Conservation (phyloP, 2,888 invertebrate species). For the Philereme transversata region DNA sequence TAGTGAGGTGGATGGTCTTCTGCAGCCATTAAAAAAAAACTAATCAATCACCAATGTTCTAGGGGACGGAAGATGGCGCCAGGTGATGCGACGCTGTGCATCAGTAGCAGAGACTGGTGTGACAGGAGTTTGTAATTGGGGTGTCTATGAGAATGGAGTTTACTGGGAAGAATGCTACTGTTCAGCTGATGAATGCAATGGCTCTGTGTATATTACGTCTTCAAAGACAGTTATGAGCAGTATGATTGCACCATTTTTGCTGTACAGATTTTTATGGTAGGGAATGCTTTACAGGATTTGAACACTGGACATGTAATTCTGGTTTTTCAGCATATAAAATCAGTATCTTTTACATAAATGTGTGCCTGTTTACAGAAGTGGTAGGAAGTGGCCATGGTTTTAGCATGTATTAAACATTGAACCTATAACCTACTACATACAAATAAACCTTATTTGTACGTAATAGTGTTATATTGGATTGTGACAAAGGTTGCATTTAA, state of each 20-base stretch:
- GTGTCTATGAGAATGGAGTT: conserved; percentile 95
- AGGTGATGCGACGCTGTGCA: conserved; percentile 94
- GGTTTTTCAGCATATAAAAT: no score
- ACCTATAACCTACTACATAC: no score
- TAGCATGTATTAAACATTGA: background rate
- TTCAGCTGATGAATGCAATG: conserved; percentile 94
- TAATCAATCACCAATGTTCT: no score
- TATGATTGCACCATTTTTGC: conserved; percentile 17
- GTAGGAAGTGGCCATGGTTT: background rate
- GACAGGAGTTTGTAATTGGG: conserved; percentile 98
- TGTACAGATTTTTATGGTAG: conserved; percentile 15
- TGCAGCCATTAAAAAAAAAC: no score
- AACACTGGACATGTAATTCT: conserved; percentile 3
- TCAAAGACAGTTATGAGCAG: conserved; percentile 50
- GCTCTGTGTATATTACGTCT: conserved; percentile 51
- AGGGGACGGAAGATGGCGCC: conserved; percentile 98
- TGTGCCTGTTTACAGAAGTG: no score
- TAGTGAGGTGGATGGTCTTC: no score
- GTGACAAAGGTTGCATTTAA: background rate
- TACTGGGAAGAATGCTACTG: conserved; percentile 99
- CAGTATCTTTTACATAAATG: no score
- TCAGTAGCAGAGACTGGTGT: conserved; percentile 96
- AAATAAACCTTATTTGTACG: background rate
- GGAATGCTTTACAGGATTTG: background rate
- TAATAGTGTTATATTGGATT: background rate